A percentile compares a stretch with the other conserved stretches of the same genome.
phyloP scores from a whole-genome alignment of 2,113 vertebrate genomes.

The Psilopogon haemacephalus region DNA sequence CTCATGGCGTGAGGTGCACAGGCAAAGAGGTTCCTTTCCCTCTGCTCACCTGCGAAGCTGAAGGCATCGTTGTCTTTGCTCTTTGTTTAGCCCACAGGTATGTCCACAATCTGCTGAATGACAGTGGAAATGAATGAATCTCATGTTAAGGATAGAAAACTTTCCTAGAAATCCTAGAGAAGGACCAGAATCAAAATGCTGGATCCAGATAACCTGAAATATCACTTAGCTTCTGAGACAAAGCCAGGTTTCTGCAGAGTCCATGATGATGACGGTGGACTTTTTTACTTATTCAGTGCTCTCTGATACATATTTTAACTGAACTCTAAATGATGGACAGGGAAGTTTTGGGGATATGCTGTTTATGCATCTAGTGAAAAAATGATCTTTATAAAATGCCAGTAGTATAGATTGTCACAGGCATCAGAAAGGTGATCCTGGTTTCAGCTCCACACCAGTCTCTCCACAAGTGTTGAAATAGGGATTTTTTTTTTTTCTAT shows the following conservation, averaged over 20 bases:
- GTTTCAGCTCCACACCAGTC: background rate
- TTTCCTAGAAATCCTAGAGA: background rate
- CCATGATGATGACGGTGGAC: background rate
- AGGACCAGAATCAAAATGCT: background rate
- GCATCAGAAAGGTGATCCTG: background rate
- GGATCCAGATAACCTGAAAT: background rate
- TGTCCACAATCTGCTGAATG: background rate
- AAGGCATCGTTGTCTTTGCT: rapidly evolving
- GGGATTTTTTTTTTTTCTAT: background rate
- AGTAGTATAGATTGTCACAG: background rate
- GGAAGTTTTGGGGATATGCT: background rate
- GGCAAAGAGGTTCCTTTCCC: background rate
- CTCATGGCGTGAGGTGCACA: rapidly evolving
- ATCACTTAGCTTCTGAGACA: background rate
- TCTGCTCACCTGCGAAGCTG: rapidly evolving
- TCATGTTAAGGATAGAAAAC: background rate
- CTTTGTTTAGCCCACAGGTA: background rate
- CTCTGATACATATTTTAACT: background rate
- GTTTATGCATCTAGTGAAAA: background rate
- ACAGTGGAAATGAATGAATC: background rate
- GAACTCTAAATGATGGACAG: background rate
- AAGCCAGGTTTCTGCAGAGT: background rate
- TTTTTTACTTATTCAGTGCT: background rate
- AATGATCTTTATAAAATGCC: too few species aligned
- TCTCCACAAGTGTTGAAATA: background rate